phyloP scores from a whole-genome alignment of 2,113 vertebrate species.

The Rhizomys pruinosus region DNA sequence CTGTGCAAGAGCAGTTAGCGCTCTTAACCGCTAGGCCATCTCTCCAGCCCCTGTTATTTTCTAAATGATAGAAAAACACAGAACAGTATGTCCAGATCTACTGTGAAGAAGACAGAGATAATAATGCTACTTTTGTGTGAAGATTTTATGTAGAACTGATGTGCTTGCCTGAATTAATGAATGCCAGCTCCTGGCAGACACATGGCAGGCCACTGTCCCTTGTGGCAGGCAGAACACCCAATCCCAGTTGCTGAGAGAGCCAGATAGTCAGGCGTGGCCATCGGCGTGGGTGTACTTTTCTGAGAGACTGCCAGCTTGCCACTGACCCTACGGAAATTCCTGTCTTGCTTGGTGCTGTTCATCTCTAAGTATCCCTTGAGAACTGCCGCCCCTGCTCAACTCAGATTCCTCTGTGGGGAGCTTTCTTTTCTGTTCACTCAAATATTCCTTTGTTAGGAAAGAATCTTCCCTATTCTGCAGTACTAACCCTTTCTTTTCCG shows the following conservation, averaged over 20 bases:
- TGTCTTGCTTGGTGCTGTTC: not conserved
- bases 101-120: not conserved
- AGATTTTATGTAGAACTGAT: not conserved
- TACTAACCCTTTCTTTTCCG: conserved; percentile 12
- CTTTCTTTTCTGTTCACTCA: not conserved
- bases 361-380: not conserved
- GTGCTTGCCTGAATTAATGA: not conserved
- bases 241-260: not conserved
- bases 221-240: not conserved
- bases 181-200: not conserved
- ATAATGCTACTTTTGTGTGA: not conserved
- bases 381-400: conserved; percentile 36
- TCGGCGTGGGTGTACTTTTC: not conserved
- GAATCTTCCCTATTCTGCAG: not conserved
- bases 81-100: conserved; percentile 25
- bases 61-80: not conserved
- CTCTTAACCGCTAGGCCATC: too few relatives aligned
- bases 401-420: conserved; percentile 6
- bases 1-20: too few relatives aligned
- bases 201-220: too few relatives aligned
- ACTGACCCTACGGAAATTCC: not conserved
- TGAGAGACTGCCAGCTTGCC: not conserved
- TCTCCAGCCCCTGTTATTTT: not conserved
- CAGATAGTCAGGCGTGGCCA: not conserved
- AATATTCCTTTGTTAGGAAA: conserved; percentile 57